Evolutionary conservation across 2,113 vertebrate species (phyloP), one percentile per base, ranked within the genome.

Genomic region (Globicephala melas): DNA sequence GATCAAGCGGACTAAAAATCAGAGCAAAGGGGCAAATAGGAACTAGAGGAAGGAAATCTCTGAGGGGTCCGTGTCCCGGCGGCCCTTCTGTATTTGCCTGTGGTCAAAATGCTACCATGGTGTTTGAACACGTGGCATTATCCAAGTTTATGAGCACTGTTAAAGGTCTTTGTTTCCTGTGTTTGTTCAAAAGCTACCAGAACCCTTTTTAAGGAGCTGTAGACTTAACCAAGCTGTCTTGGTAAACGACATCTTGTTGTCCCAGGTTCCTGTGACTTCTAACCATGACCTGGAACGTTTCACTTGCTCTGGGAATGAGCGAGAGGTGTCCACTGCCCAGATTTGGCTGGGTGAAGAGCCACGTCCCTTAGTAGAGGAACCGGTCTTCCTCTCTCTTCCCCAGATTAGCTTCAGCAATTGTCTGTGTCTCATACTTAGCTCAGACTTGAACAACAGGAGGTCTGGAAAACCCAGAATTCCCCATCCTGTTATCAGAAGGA

Each of bases 221-320:
- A 85, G 79, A 13, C 65, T 63, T 73, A 95, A 96, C 96, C 84
- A 3, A 26, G 55, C 67, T 89, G 53, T 92, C 97, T 89, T 97
- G 68, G 28, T 81, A 81, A 95, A 58, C 96, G 89, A 95, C 82
- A 73, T 80, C 94, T 96, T 63, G n/a, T 98, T 97, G 41, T 94
- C 95, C 83, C 82, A 86, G 9, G 1, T 80, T 28, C 47, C 31
- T 36, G 3, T 65, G 50, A 84, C 83, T 41, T 41, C 58, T 23
- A 85, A 95, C 81, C 14, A 36, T 50, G 44, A 0, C 36, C n/a
- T 93, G 79, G 87, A 92, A 80, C 67, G 92, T 97, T 89, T 93
- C 73, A 71, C 92, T 96, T 97, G 73, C 58, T 94, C 95, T 97
- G 73, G 83, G 94, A 98, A 74, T 82, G 83, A 91, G 6, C 68